These are phyloP conservation scores for Myzus persicae DNA, from an alignment of 1,140 invertebrate genomes.

Conservation along the genomic window DNA sequence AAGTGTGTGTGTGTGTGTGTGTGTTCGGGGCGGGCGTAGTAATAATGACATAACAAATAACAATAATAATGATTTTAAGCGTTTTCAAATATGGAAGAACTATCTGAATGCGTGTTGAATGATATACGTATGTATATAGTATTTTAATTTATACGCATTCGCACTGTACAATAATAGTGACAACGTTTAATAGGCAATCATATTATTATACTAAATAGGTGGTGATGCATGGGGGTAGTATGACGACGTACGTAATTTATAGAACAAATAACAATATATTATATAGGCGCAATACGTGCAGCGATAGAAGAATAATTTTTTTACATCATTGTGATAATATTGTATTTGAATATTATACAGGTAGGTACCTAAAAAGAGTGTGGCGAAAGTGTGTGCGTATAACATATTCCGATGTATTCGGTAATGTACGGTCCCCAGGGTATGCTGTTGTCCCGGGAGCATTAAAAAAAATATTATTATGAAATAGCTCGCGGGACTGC, in stretches of 20 bases:
- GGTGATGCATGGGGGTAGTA: too few relatives aligned
- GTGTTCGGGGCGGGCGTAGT: background rate
- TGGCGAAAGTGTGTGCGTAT: background rate
- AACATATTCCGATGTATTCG: background rate
- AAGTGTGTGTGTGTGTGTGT: background rate
- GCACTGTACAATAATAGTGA: background rate
- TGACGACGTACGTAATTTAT: background rate
- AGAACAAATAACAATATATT: background rate
- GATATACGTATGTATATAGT: too few relatives aligned
- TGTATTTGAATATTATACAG: too few relatives aligned
- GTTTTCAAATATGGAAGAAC: background rate
- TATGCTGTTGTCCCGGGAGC: background rate
- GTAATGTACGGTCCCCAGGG: background rate
- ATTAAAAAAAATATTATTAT: slow-evolving; percentile 1
- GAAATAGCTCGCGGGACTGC: background rate
- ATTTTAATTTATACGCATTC: background rate
- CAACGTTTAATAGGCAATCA: too few relatives aligned
- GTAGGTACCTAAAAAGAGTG: background rate
- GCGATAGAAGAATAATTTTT: background rate
- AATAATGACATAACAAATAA: background rate
- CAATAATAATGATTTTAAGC: background rate
- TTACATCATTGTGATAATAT: background rate
- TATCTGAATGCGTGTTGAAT: background rate
- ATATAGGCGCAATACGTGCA: background rate
- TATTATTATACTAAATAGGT: too few relatives aligned